Base-by-base conservation (phyloP, 2,888 invertebrate genomes). In the Andrena marginata region DNA sequence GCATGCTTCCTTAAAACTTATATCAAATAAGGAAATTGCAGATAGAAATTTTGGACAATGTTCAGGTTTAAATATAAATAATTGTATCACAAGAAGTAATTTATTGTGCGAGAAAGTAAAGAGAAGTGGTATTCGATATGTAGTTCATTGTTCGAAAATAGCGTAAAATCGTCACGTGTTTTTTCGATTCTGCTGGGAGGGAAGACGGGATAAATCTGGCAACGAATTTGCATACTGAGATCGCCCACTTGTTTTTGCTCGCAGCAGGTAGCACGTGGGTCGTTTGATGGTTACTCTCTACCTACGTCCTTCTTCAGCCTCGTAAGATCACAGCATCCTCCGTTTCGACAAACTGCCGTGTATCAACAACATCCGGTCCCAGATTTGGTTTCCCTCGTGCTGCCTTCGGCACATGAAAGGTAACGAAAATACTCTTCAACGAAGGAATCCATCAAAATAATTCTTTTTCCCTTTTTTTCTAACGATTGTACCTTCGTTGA, bases 181-280 rank as follows among this genome's bases (percentile, higher is more conserved):
- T 31, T 42, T 48, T 20, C 35, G 51, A 74, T 60, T 67, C 68
- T 60, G 64, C 59, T 23, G 23, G 5, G 49, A 35, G 62, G 54
- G 76, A 60, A 72, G 70, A 67, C 51, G 59, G 65, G 84, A 85
- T 83, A 84, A 87, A 86, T 88, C 81, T 83, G 85, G 86, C 69
- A 84, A 84, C 78, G 80, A 82, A 90, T 89, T 89, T 88, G 88
- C 87, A 90, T 90, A 88, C 84, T 79, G 85, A 87, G 85, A 85
- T 90, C 90, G 89, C 90, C 90, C 90, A 90, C 91, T 88, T 88
- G 88, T 87, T 89, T 86, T 85, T 87, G 73, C 82, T 86, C 89
- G 81, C 89, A 89, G 89, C 90, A 89, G 90, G 91, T 89, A 89
- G 87, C 89, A 84, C 89, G 67, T 79, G 80, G 81, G 84, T 87